phyloP scores from a whole-genome alignment of 1,140 invertebrate species.

The Drosophila eugracilis region DNA sequence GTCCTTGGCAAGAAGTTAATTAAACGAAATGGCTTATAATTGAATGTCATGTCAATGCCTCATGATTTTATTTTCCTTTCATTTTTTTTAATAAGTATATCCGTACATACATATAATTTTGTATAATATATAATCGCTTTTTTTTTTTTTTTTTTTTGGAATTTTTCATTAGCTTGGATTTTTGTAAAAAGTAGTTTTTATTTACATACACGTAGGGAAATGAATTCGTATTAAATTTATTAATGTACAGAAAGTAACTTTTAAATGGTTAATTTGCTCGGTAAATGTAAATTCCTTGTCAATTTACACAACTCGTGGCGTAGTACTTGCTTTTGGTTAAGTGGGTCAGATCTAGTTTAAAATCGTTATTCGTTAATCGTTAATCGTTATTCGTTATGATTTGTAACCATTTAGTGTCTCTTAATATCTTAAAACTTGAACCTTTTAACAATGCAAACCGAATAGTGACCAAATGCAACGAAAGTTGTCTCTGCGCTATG shows the following conservation, averaged over 20 bases:
- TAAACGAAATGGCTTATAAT: conserved; percentile 37
- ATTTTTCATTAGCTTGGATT: conserved; percentile 53
- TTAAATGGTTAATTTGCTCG: conserved; percentile 43
- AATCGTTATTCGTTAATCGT: conserved; percentile 59
- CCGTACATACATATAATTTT: conserved; percentile 61
- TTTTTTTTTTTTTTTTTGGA: conserved; percentile 32
- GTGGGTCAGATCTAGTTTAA: conserved; percentile 56
- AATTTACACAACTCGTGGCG: conserved; percentile 42
- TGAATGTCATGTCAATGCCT: conserved; percentile 76
- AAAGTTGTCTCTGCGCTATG: conserved; percentile 8
- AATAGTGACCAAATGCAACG: conserved; percentile 34
- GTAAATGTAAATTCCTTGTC: conserved; percentile 55
- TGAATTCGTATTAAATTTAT: conserved; percentile 34
- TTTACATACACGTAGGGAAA: conserved; percentile 65
- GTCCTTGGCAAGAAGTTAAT: conserved; percentile 17
- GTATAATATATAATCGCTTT: conserved; percentile 58
- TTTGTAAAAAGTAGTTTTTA: conserved; percentile 54
- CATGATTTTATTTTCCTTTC: conserved; percentile 56
- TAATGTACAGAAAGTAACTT: conserved; percentile 56
- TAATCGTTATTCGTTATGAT: conserved; percentile 27
- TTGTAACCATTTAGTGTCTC: conserved; percentile 53
- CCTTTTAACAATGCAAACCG: conserved; percentile 19
- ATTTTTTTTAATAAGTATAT: conserved; percentile 68
- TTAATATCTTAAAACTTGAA: conserved; percentile 30
- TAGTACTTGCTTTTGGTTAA: conserved; percentile 37